A percentile compares a stretch with the other conserved stretches of the same genome.
Conservation (phyloP, 2,113 vertebrate genomes). For the Cynoglossus semilaevis region DNA sequence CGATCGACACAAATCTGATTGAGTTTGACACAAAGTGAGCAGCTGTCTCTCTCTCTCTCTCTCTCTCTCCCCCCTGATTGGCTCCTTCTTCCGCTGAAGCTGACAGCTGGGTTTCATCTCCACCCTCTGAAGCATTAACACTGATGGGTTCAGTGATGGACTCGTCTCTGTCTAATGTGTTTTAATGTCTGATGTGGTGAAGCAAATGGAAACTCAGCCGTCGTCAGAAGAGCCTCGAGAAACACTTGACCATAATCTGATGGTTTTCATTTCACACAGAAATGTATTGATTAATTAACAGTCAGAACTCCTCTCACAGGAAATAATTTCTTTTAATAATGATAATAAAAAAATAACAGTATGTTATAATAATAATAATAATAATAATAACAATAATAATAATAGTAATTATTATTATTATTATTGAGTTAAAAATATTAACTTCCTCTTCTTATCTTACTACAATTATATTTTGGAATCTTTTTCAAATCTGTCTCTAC, state of each 20-base stretch:
- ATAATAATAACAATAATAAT: not conserved
- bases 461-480: no score
- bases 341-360: no score
- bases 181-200: conserved; percentile 39
- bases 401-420: no score
- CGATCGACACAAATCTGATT: conserved; percentile 92
- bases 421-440: no score
- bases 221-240: conserved; percentile 15
- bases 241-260: not conserved
- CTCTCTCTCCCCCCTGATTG: conserved; percentile 3
- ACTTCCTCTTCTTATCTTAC: no score
- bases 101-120: conserved; percentile 27
- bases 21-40: conserved; percentile 96
- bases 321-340: no score
- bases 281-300: not conserved
- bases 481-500: no score
- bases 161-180: conserved; percentile 41
- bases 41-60: conserved; percentile 42
- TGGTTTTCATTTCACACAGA: not conserved
- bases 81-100: not conserved
- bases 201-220: conserved; percentile 44
- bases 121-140: conserved; percentile 18
- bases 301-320: not conserved
- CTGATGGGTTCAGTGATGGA: conserved; percentile 17
- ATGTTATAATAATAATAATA: no score